Percentiles rank a stretch among this genome's conserved stretches.
Evolutionary conservation across 2,888 invertebrate species (phyloP).

Genomic region (Helleia helle): DNA sequence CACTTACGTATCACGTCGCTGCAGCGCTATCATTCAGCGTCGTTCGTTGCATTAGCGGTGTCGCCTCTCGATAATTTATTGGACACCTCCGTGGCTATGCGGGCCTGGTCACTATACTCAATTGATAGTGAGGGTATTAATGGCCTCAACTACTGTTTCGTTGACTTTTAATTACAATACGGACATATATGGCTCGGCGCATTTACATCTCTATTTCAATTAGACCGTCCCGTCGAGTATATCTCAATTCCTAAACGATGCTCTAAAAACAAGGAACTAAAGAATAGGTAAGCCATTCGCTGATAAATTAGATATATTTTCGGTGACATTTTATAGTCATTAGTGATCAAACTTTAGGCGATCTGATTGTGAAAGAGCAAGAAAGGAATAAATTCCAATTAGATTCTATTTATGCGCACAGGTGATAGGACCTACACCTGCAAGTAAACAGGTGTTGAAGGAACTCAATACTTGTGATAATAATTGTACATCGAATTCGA

Average conservation of each 20-base stretch:
- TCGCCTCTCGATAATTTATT: conserved; percentile 63
- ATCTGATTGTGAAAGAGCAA: too few species aligned
- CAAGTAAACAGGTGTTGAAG: neutral
- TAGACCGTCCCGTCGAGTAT: conserved; percentile 5
- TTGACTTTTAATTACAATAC: conserved; percentile 6
- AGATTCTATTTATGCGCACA: too few species aligned
- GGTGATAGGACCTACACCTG: neutral
- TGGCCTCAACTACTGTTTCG: conserved; percentile 12
- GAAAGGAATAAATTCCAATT: too few species aligned
- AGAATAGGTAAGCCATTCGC: too few species aligned
- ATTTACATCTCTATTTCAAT: conserved; percentile 3
- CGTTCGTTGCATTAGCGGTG: conserved; percentile 64
- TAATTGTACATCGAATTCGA: neutral
- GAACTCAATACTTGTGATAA: too few species aligned
- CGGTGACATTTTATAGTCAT: too few species aligned
- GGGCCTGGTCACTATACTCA: conserved; percentile 43
- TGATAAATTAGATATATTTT: too few species aligned
- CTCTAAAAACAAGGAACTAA: too few species aligned
- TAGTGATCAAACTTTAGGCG: too few species aligned
- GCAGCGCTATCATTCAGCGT: conserved; percentile 66
- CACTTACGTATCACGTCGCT: conserved; percentile 57
- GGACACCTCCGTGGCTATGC: conserved; percentile 44
- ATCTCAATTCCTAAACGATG: too few species aligned
- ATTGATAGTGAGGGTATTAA: conserved; percentile 32
- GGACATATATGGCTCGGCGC: neutral